Conservation (phyloP, 2,888 invertebrate genomes). For the Melangyna quadrimaculata region DNA sequence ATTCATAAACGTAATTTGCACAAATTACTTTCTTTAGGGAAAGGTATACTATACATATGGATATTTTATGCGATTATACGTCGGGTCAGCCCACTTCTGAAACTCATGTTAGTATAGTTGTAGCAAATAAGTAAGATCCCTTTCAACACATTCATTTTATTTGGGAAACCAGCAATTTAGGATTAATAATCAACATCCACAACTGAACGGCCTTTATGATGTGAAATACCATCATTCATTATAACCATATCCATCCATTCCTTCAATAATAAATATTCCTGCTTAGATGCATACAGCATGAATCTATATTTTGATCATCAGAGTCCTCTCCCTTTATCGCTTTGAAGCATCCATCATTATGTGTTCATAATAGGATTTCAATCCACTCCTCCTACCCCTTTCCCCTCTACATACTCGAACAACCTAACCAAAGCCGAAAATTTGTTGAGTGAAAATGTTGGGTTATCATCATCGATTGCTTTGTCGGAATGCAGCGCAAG, state of each 20-base stretch:
- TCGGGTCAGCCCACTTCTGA: not conserved
- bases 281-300: not conserved
- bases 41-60: too few relatives aligned
- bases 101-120: not conserved
- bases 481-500: constrained; percentile 27
- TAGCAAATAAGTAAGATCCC: not conserved
- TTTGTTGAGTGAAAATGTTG: constrained; percentile 36
- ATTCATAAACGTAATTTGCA: constrained; percentile 1
- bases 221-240: constrained; percentile 47
- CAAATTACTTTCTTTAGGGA: constrained; percentile 3
- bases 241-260: not conserved
- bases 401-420: too few relatives aligned
- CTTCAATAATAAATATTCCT: not conserved
- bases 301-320: not conserved
- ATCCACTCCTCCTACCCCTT: not conserved
- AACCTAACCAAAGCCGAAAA: not conserved
- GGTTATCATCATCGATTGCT: constrained; percentile 24
- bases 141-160: constrained; percentile 26
- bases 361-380: constrained; percentile 53
- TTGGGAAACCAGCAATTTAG: constrained; percentile 28
- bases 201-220: not conserved
- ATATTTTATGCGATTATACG: not conserved
- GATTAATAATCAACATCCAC: constrained; percentile 31
- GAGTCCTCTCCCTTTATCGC: not conserved
- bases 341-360: not conserved